Conservation (phyloP, 2,113 vertebrate species). For the Lonchura striata region DNA sequence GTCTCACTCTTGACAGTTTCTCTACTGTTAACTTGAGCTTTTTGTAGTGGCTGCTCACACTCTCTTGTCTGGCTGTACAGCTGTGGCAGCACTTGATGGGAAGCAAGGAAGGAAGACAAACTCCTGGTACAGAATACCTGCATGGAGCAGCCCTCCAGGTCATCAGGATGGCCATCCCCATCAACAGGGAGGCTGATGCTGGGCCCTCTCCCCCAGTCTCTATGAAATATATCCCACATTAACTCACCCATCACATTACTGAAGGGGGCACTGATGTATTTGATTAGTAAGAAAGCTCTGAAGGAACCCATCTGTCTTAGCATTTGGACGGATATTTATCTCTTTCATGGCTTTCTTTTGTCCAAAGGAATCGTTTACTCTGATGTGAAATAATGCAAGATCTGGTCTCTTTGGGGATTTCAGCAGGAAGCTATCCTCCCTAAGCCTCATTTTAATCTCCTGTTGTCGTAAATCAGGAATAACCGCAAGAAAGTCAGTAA, state of each 20-base stretch:
- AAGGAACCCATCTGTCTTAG: slow-evolving; percentile 33
- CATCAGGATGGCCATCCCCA: not conserved
- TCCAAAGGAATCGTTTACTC: slow-evolving; percentile 25
- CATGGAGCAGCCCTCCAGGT: not conserved
- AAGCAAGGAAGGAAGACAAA: not conserved
- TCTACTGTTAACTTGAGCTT: not conserved
- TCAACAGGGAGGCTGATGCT: not conserved
- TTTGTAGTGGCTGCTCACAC: not conserved
- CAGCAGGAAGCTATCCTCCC: slow-evolving; percentile 35
- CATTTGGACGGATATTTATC: slow-evolving; percentile 36
- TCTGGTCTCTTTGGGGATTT: slow-evolving; percentile 21
- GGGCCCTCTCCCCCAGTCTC: not conserved
- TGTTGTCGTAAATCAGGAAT: slow-evolving; percentile 34
- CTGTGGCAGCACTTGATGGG: not conserved
- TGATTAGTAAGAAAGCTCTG: slow-evolving; percentile 30
- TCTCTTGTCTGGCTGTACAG: not conserved
- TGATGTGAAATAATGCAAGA: slow-evolving; percentile 45
- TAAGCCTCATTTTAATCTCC: slow-evolving; percentile 37
- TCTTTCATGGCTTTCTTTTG: slow-evolving; percentile 49
- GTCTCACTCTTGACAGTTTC: not conserved
- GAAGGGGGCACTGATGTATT: slow-evolving; percentile 51
- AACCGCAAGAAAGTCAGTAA: slow-evolving; percentile 28
- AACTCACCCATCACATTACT: not conserved
- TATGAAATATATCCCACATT: not conserved
- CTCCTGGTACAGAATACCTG: not conserved